Evolutionary conservation across 2,888 invertebrate species (phyloP).

Genomic region (Hypolimnas misippus): DNA sequence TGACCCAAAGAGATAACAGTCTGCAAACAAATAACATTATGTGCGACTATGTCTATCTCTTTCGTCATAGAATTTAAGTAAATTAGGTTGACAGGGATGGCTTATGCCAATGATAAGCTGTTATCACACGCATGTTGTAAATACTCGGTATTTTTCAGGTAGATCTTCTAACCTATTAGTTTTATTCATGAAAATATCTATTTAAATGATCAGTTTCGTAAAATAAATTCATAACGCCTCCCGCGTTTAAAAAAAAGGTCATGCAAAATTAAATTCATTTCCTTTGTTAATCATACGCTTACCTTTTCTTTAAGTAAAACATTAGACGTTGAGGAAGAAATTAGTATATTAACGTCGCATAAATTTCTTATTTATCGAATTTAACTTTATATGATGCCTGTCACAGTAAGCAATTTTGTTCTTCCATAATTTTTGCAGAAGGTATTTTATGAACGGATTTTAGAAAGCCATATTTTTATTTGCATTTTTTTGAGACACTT

Average conservation of each 20-base stretch:
- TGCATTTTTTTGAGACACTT: background rate
- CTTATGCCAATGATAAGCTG: conserved; percentile 17
- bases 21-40: conserved; percentile 39
- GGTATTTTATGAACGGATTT: background rate
- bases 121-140: conserved; percentile 19
- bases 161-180: background rate
- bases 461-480: background rate
- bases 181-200: background rate
- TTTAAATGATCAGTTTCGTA: background rate
- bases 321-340: too few relatives aligned
- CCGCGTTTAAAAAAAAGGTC: too few relatives aligned
- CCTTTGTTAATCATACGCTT: too few relatives aligned
- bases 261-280: too few relatives aligned
- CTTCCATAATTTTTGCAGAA: too few relatives aligned
- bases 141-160: conserved; percentile 15
- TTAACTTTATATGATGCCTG: too few relatives aligned
- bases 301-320: too few relatives aligned
- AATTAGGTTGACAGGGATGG: conserved; percentile 20
- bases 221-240: too few relatives aligned
- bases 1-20: conserved; percentile 47
- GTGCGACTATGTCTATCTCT: conserved; percentile 32
- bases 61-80: conserved; percentile 7
- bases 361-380: too few relatives aligned
- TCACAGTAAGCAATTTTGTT: too few relatives aligned
- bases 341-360: too few relatives aligned